These are phyloP conservation scores for Drosophila dives DNA, from an alignment of 2,888 invertebrate genomes.

Conservation along the genomic window DNA sequence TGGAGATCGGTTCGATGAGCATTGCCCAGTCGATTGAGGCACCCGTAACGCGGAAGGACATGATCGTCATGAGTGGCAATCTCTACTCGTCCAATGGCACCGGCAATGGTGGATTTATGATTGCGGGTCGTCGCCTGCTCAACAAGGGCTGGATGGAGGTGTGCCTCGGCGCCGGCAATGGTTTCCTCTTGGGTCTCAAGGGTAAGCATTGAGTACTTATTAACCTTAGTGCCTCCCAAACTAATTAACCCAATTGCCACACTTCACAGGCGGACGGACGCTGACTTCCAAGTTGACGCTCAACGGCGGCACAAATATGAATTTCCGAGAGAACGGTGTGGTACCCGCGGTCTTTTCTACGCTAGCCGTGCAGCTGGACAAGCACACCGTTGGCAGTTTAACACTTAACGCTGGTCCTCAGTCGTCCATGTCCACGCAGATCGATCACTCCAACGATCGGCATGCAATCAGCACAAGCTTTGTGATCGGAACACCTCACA, in stretches of 20 bases:
- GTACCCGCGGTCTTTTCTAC: constrained; percentile 91
- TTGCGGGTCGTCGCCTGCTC: constrained; percentile 91
- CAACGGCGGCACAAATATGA: constrained; percentile 91
- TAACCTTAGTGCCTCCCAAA: neutral
- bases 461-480: constrained; percentile 89
- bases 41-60: constrained; percentile 94
- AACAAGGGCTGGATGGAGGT: constrained; percentile 95
- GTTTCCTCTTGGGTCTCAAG: constrained; percentile 91
- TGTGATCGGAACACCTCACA: constrained; percentile 93
- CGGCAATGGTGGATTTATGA: constrained; percentile 89
- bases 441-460: constrained; percentile 91
- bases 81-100: constrained; percentile 95
- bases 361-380: constrained; percentile 93
- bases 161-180: constrained; percentile 94
- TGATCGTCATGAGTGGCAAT: constrained; percentile 92
- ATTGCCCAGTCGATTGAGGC: constrained; percentile 97
- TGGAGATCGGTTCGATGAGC: constrained; percentile 97
- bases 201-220: constrained; percentile 74
- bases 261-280: constrained; percentile 72
- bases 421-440: constrained; percentile 92
- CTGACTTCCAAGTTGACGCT: constrained; percentile 68
- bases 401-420: constrained; percentile 90
- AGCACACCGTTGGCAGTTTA: constrained; percentile 94
- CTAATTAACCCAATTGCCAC: neutral
- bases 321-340: constrained; percentile 91